Evolutionary conservation across 1,140 invertebrate genomes (phyloP).

Genomic region (Tetranychus cinnabarinus): DNA sequence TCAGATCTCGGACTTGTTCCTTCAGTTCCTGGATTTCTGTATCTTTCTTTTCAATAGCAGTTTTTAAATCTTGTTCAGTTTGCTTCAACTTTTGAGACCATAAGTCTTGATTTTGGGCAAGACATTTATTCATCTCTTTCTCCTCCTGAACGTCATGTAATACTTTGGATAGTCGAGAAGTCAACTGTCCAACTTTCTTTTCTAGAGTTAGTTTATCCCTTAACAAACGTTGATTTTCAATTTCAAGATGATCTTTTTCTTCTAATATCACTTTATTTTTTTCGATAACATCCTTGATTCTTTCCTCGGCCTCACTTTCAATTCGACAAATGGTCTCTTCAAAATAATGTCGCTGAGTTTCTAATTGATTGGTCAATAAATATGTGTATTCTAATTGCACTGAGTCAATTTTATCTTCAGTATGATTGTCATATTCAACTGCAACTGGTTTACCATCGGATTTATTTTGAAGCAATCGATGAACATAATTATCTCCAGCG

Average conservation of each 20-base stretch:
- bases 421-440: slow-evolving; percentile 18
- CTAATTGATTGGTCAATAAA: slow-evolving; percentile 83
- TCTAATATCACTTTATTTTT: slow-evolving; percentile 12
- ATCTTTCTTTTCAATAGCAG: slow-evolving; percentile 31
- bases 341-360: slow-evolving; percentile 75
- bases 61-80: slow-evolving; percentile 34
- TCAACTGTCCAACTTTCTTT: slow-evolving; percentile 13
- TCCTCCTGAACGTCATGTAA: slow-evolving; percentile 12
- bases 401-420: slow-evolving; percentile 15
- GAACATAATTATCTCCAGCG: slow-evolving; percentile 89
- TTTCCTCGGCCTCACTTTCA: slow-evolving; percentile 22
- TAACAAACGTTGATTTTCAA: slow-evolving; percentile 5
- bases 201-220: slow-evolving; percentile 14
- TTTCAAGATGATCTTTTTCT: slow-evolving; percentile 12
- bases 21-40: slow-evolving; percentile 52
- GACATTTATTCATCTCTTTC: slow-evolving; percentile 29
- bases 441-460: slow-evolving; percentile 89
- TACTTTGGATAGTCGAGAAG: slow-evolving; percentile 9
- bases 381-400: slow-evolving; percentile 55
- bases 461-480: slow-evolving; percentile 83
- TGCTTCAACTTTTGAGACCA: slow-evolving; percentile 43
- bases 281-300: slow-evolving; percentile 15
- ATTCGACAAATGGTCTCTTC: slow-evolving; percentile 49
- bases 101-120: slow-evolving; percentile 46
- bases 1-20: slow-evolving; percentile 78